phyloP scores from a whole-genome alignment of 1,140 invertebrate genomes.

The Atta texana region DNA sequence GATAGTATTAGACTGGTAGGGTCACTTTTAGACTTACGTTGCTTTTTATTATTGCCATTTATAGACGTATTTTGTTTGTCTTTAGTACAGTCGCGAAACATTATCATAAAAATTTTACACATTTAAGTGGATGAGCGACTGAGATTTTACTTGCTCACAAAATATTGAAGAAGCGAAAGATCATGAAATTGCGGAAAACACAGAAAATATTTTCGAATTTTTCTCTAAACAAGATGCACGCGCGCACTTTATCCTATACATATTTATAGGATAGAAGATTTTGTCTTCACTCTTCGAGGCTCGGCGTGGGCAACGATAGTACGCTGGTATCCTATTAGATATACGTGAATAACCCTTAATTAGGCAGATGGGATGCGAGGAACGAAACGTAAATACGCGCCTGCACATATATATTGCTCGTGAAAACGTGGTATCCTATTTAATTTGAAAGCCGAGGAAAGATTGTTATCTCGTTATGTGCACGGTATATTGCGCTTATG shows the following conservation, averaged over 20 bases:
- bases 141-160: neutral
- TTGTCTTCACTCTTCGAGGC: conserved; percentile 50
- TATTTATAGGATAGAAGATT: conserved; percentile 68
- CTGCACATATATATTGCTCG: conserved; percentile 28
- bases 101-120: conserved; percentile 9
- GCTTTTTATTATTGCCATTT: neutral
- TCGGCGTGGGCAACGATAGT: conserved; percentile 45
- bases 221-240: conserved; percentile 12
- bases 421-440: conserved; percentile 53
- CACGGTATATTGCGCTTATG: conserved; percentile 11
- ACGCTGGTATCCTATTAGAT: conserved; percentile 55
- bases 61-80: conserved; percentile 11
- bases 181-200: conserved; percentile 45
- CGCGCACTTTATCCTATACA: conserved; percentile 56
- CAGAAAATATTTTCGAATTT: conserved; percentile 45
- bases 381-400: conserved; percentile 57
- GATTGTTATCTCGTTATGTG: conserved; percentile 52
- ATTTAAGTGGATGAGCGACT: neutral
- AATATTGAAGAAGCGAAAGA: conserved; percentile 21
- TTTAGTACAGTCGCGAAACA: conserved; percentile 12
- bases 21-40: neutral
- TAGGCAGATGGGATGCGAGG: conserved; percentile 62
- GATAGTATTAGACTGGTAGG: no score
- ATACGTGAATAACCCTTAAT: conserved; percentile 59
- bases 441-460: conserved; percentile 58